Evolutionary conservation across 2,888 invertebrate species (phyloP).

Genomic region (Drosophila nigricruria): DNA sequence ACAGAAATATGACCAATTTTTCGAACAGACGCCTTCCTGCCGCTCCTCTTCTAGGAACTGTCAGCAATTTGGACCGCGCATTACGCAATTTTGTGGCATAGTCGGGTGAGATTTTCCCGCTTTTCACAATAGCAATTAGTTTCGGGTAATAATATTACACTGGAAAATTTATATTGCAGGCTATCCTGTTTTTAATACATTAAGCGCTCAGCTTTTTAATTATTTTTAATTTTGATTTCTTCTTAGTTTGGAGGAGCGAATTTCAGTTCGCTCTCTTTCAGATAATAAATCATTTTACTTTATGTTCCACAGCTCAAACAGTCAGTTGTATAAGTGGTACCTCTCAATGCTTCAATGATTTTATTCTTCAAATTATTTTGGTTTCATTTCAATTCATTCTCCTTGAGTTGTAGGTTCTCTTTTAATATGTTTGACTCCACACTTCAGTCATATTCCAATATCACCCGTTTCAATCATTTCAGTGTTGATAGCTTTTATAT

Average conservation of each 20-base stretch:
- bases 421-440: background rate
- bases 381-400: background rate
- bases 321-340: background rate
- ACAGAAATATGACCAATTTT: constrained; percentile 34
- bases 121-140: constrained; percentile 51
- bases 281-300: background rate
- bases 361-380: background rate
- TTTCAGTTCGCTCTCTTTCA: background rate
- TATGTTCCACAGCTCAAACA: background rate
- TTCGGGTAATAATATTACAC: constrained; percentile 41
- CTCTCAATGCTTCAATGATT: background rate
- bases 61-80: constrained; percentile 21
- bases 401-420: no score
- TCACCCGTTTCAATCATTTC: no score
- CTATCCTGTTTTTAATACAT: background rate
- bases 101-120: constrained; percentile 27
- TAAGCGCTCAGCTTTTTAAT: background rate
- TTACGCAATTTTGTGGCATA: constrained; percentile 34
- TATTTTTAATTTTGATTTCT: background rate
- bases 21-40: background rate
- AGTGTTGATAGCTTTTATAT: no score
- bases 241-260: background rate
- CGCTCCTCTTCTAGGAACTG: background rate
- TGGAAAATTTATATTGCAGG: constrained; percentile 5
- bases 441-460: no score